A percentile compares a stretch with the other conserved stretches of the same genome.
These are phyloP conservation scores for Drosophila borealis DNA, from an alignment of 2,888 invertebrate genomes.

Conservation along the genomic window DNA sequence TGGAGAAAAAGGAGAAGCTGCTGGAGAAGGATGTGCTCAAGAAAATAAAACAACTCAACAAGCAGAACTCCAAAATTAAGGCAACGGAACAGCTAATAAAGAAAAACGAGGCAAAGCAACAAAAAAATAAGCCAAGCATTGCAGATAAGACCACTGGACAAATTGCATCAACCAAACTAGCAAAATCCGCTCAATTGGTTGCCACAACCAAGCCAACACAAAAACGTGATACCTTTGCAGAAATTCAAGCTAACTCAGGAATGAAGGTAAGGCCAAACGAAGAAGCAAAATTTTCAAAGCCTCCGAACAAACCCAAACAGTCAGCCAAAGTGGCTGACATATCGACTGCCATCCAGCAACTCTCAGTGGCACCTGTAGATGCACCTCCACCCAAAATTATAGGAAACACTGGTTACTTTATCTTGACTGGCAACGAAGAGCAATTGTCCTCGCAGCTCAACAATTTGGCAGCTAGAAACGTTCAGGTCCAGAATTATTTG, in stretches of 20 bases:
- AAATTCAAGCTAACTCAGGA: background rate
- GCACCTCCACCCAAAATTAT: slow-evolving; percentile 19
- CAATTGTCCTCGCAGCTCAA: slow-evolving; percentile 41
- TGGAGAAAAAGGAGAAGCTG: slow-evolving; percentile 24
- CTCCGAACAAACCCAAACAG: background rate
- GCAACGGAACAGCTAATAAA: background rate
- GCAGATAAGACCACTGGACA: background rate
- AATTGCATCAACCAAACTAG: background rate
- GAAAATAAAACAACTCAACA: slow-evolving; percentile 13
- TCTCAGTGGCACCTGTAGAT: background rate
- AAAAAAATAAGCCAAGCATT: background rate
- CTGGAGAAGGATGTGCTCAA: slow-evolving; percentile 13
- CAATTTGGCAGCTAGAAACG: slow-evolving; percentile 23
- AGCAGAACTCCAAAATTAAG: background rate
- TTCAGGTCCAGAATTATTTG: slow-evolving; percentile 6
- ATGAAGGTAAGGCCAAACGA: background rate
- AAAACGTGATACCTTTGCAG: too few species aligned
- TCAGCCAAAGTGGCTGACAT: background rate
- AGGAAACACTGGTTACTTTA: slow-evolving; percentile 56
- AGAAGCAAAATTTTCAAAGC: background rate
- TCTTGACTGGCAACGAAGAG: slow-evolving; percentile 47
- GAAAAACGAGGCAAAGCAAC: background rate
- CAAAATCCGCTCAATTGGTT: background rate
- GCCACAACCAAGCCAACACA: background rate
- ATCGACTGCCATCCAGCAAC: slow-evolving; percentile 1